Evolutionary conservation across 2,888 invertebrate species (phyloP), one percentile per base, ranked within the genome.

Genomic region (Catocala nupta): DNA sequence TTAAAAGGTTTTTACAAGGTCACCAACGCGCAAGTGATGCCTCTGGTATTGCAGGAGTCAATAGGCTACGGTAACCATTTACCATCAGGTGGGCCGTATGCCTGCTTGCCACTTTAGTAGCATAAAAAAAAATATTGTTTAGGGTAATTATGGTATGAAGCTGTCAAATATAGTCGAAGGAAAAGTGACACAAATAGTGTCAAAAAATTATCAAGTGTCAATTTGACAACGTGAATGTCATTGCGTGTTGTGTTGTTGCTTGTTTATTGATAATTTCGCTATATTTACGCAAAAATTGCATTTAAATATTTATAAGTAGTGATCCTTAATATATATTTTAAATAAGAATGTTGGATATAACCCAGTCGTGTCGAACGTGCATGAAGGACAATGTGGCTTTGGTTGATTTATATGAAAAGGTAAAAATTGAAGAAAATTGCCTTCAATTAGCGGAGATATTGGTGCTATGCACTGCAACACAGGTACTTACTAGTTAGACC

Each of bases 311-410:
- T 39, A 9, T 39, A 9, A 39, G 36, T n/a, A 43, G 25, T 25
- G 25, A 54, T 50, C 34, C 13, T 13, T 12, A 48, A 48, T 5
- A 8, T n/a, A 16, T 13, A n/a, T 5, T 50, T n/a, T 50, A 12
- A n/a, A 13, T 81, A 47, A 63, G 25, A 72, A 91, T 91, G 89
- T 64, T 87, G 43, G 81, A 90, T 59, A 65, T 90, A 59, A 78
- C 77, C 43, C 80, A 75, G 34, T 84, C 87, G 42, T 94, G 94
- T 81, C 87, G 94, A 25, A 90, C 91, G 50, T 94, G 94, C 77
- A 91, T 93, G 91, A 92, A 89, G 68, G 86, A 79, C 55, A 83
- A 87, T 68, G 79, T 75, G 56, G 73, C 70, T 70, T 79, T 93
- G 65, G 70, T 92, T 47, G 80, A 87, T 69, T 78, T 94, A 58